Evolutionary conservation across 2,888 invertebrate genomes (phyloP), one percentile per base, ranked within the genome.

Genomic region (Lasioglossum oenotherae): DNA sequence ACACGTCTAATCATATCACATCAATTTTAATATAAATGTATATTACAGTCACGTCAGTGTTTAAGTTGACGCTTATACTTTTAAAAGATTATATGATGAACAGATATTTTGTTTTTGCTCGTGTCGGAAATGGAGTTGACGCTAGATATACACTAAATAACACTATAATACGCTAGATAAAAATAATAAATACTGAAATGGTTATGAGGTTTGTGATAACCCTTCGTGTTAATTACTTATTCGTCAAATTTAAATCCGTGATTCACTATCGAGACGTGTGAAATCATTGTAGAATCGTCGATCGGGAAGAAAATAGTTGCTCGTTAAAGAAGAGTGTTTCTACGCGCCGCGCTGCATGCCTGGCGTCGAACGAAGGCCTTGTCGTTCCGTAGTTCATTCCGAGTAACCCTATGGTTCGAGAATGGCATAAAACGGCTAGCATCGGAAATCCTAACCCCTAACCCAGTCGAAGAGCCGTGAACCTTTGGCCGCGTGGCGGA

Each of bases 381-480:
- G 31, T 60, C 31, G n/a, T 38, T 53, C 35, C 57, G 53, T n/a
- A 16, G 73, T 49, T 76, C 35, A 38, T 76, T 80, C 38, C 19
- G 46, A 46, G 53, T 82, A 74, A 78, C 49, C 49, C 64, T 46
- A 19, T 23, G 76, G 73, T 57, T 87, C 85, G 90, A 91, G 92
- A 93, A 92, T 93, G 92, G 90, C 88, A 91, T 87, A 85, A 86
- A 91, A 92, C 80, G 84, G 86, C 81, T 86, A 87, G 23, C 84
- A 85, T 87, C 94, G 94, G 94, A 94, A 93, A 93, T 94, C 87
- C 91, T 93, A 93, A 94, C 94, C 94, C 92, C 90, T 93, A 91
- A 93, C 92, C 93, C 92, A 87, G 82, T 69, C 91, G 92, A 90
- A 64, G 89, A 94, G 92, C 93, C 93, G 91, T 95, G 95, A 95